Percentiles rank a stretch among this genome's conserved stretches.
Conservation (phyloP, 2,888 invertebrate genomes). For the Idaea straminata region DNA sequence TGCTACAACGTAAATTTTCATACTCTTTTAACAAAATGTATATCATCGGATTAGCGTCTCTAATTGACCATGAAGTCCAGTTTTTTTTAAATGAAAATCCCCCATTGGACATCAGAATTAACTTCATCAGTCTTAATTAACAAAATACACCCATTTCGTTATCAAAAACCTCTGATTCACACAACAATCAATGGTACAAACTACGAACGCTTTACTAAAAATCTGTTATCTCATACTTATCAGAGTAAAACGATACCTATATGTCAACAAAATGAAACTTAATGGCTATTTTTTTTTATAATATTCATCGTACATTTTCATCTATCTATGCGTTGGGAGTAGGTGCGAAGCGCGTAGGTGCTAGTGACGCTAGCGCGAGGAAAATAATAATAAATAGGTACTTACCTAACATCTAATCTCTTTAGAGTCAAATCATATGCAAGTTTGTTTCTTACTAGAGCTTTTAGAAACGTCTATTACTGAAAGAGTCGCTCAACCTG, state of each 20-base stretch:
- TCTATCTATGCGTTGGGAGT: conserved; percentile 28
- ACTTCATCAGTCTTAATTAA: conserved; percentile 4
- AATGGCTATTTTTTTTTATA: conserved; percentile 24
- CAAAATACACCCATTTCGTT: not conserved
- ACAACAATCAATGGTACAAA: not conserved
- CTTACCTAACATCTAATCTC: not conserved
- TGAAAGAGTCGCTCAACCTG: no score
- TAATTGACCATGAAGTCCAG: no score
- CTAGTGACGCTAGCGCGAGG: not conserved
- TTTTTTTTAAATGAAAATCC: not conserved
- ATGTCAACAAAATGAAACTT: conserved; percentile 20
- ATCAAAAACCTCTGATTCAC: conserved; percentile 3
- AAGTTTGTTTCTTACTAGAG: not conserved
- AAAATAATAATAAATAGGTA: not conserved
- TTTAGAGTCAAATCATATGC: not conserved
- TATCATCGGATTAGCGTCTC: no score
- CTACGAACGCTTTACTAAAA: conserved; percentile 14
- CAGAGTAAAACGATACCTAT: conserved; percentile 22
- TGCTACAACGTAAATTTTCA: not conserved
- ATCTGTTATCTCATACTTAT: conserved; percentile 25
- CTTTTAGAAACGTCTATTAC: not conserved
- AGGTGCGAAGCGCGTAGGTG: not conserved
- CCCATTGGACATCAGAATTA: conserved; percentile 2
- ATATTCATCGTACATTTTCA: conserved; percentile 23
- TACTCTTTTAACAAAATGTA: not conserved